Conservation (phyloP, 2,113 vertebrate genomes). For the Neoarius graeffei region DNA sequence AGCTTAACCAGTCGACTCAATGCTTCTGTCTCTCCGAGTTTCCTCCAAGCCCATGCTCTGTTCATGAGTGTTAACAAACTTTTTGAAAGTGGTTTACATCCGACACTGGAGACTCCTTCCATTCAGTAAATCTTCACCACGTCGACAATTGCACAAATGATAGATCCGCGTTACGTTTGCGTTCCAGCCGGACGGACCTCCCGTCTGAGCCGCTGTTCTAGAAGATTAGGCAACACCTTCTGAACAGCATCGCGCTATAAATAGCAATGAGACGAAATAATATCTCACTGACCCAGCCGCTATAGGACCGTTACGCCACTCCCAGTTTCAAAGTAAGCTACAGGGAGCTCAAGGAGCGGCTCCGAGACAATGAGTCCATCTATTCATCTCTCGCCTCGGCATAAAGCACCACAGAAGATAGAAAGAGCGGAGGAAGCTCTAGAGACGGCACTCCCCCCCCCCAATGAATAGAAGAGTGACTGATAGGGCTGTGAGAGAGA, state of each 20-base stretch:
- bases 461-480: not conserved
- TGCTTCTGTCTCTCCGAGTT: conserved; percentile 23
- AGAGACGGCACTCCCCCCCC: not conserved
- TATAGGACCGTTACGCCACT: not conserved
- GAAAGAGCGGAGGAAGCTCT: not conserved
- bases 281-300: not conserved
- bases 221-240: not conserved
- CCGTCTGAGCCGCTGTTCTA: not conserved
- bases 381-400: conserved; percentile 33
- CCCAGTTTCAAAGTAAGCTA: not conserved
- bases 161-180: too few relatives aligned
- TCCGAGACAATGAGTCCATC: conserved; percentile 1
- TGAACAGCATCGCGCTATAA: not conserved
- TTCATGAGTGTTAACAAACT: not conserved
- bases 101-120: conserved; percentile 1
- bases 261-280: not conserved
- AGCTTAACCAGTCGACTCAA: conserved; percentile 40
- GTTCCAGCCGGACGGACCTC: not conserved
- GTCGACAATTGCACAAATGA: not conserved
- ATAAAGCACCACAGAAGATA: not conserved
- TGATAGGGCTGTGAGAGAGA: not conserved
- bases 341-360: not conserved
- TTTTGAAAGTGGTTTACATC: not conserved
- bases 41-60: not conserved
- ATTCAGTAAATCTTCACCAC: not conserved